phyloP scores from a whole-genome alignment of 2,797 vertebrate species.

The Nyctalus aviator region DNA sequence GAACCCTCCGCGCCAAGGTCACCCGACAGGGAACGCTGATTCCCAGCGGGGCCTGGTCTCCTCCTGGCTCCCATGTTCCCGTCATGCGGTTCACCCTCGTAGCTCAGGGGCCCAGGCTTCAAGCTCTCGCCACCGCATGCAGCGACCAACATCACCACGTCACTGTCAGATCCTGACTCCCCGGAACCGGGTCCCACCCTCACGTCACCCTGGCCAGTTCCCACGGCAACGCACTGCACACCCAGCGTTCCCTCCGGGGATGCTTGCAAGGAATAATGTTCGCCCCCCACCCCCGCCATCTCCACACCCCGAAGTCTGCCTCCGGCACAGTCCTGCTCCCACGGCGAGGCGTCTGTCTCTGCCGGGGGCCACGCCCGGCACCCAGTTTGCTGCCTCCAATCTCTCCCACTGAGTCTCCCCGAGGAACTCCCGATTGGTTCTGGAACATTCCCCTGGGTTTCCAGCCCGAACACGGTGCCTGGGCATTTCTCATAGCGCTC shows the following conservation, averaged over 20 bases:
- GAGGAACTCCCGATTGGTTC: neutral
- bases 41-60: neutral
- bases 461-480: no score
- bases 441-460: neutral
- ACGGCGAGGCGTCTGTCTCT: rapidly evolving
- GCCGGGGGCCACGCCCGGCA: rapidly evolving
- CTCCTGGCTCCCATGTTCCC: neutral
- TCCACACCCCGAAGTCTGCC: neutral
- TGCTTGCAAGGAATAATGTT: neutral
- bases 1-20: rapidly evolving
- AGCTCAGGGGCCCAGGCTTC: neutral
- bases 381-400: neutral
- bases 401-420: neutral
- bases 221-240: neutral
- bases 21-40: rapidly evolving
- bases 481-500: neutral
- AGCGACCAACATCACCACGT: rapidly evolving
- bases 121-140: neutral
- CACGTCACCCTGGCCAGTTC: neutral
- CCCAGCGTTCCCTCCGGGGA: neutral
- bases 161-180: neutral
- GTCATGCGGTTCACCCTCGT: rapidly evolving
- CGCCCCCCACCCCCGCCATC: rapidly evolving
- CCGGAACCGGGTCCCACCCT: rapidly evolving
- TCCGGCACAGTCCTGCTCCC: neutral